Conservation (phyloP, 2,113 vertebrate species). For the Eclectus roratus region DNA sequence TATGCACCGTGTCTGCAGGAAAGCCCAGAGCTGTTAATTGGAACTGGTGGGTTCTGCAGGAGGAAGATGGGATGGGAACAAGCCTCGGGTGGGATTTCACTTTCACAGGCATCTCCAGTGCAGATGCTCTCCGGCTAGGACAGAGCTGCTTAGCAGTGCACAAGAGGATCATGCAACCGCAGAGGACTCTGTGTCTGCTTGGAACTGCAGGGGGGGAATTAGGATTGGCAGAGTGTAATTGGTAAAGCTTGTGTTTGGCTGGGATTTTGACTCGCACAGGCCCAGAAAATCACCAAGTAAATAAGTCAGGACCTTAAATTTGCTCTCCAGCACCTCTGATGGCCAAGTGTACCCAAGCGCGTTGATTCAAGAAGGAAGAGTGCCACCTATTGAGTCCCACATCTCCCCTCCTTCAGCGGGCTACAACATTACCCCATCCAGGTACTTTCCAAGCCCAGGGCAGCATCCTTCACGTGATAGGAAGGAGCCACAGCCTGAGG, state of each 20-base stretch:
- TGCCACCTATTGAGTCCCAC: background rate
- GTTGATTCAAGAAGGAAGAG: slow-evolving; percentile 21
- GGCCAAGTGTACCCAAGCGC: background rate
- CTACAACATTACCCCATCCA: background rate
- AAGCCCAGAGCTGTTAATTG: background rate
- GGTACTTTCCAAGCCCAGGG: background rate
- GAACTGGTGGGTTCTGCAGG: background rate
- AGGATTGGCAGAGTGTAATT: background rate
- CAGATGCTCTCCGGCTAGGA: background rate
- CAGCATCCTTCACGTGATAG: rapidly evolving
- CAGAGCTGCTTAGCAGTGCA: slow-evolving; percentile 8
- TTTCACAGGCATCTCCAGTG: background rate
- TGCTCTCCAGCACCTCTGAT: background rate
- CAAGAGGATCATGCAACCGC: background rate
- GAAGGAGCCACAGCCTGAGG: background rate
- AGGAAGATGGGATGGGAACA: background rate
- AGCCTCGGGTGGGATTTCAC: background rate
- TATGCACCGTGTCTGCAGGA: background rate
- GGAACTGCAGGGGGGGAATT: slow-evolving; percentile 27
- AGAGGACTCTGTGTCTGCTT: background rate
- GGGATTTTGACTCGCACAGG: background rate
- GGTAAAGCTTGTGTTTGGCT: background rate
- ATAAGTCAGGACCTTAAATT: background rate
- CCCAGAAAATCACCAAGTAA: background rate
- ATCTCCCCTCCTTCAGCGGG: background rate